Conservation (phyloP, 2,797 vertebrate genomes). For the Ibycter americanus region DNA sequence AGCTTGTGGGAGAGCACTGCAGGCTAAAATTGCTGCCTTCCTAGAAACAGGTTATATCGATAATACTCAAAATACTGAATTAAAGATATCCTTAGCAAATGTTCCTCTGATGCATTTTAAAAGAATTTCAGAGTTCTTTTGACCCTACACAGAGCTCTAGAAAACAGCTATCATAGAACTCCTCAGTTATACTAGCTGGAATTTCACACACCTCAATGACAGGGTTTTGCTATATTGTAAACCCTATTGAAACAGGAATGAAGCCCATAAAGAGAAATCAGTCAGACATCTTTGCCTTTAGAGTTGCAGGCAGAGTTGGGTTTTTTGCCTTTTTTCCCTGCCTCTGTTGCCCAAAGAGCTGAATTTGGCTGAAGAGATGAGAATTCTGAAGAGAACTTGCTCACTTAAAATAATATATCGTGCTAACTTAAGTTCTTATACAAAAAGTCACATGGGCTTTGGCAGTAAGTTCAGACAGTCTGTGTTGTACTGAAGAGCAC, state of each 20-base stretch:
- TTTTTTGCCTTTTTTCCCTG: not conserved
- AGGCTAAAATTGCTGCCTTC: not conserved
- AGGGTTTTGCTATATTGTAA: not conserved
- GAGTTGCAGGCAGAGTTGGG: not conserved
- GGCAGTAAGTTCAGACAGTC: constrained; percentile 42
- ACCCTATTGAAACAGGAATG: not conserved
- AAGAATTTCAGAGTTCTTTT: not conserved
- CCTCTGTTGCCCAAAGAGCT: not conserved
- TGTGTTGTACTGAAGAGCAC: constrained; percentile 8
- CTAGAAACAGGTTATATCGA: not conserved
- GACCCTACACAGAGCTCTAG: not conserved
- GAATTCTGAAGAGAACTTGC: not conserved
- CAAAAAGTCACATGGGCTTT: constrained; percentile 24
- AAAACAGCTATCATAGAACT: not conserved
- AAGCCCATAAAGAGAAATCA: not conserved
- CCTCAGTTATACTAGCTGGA: not conserved
- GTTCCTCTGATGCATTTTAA: not conserved
- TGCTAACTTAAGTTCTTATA: not conserved
- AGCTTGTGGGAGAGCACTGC: not conserved
- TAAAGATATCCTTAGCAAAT: not conserved
- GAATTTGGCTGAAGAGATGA: not conserved
- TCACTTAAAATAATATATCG: not conserved
- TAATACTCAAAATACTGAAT: not conserved
- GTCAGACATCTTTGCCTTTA: not conserved
- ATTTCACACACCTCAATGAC: not conserved